Evolutionary conservation across 1,140 invertebrate species (phyloP), one percentile per base, ranked within the genome.

Genomic region (Cataglyphis hispanica): DNA sequence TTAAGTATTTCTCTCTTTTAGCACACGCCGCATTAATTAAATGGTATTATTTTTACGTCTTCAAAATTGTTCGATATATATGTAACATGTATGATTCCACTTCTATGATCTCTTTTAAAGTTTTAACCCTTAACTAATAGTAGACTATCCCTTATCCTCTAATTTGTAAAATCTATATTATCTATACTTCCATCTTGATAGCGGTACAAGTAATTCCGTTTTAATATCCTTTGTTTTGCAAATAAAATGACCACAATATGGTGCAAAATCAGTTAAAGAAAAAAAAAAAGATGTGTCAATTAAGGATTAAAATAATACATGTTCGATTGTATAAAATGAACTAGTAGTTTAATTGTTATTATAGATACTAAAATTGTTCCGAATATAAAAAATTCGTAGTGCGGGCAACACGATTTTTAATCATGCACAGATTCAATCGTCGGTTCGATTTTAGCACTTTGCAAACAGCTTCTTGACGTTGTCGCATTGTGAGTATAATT

Each of bases 1-100:
- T n/a, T n/a, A n/a, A n/a, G n/a, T n/a, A n/a, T n/a, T 87, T 84
- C 75, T 85, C 61, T 19, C 46, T 50, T 83, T 81, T n/a, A 81
- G 6, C n/a, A 8, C 19, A 37, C n/a, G 13, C 5, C 37, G 31
- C 16, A 46, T 16, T 43, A 22, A 43, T 46, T 46, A 37, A 66
- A 67, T 53, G 37, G 4, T 61, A 69, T 66, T 34, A 66, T 50
- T 7, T 80, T 34, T 67, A 31, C n/a, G 31, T 85, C 43, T 72
- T 67, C 8, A 46, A 31, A 31, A 50, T 84, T 46, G 43, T 19
- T 85, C 25, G 5, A 67, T 34, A 43, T 50, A 25, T 56, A 67
- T 2, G 13, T 4, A 25, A 53, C 7, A 50, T 50, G 2, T 37
- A 22, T 19, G 22, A 27, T 63, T 43, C 40, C 4, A 4, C 4